A percentile compares a stretch with the other conserved stretches of the same genome.
phyloP scores from a whole-genome alignment of 2,888 invertebrate genomes.

The Anticlea derivata region DNA sequence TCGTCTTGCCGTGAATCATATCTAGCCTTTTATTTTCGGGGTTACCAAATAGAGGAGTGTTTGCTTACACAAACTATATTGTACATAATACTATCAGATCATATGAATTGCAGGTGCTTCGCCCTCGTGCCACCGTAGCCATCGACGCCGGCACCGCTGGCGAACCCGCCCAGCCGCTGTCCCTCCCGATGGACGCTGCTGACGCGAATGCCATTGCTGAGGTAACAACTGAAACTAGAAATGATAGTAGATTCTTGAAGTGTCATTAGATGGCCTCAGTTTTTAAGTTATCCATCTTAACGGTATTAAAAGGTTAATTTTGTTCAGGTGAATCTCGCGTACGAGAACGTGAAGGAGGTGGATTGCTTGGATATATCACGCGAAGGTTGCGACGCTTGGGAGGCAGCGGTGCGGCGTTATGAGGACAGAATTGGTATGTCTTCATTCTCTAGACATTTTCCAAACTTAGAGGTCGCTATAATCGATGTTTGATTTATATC shows the following conservation, averaged over 20 bases:
- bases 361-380: slow-evolving; percentile 98
- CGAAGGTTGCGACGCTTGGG: slow-evolving; percentile 99
- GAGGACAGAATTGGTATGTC: slow-evolving; percentile 95
- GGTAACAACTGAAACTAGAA: slow-evolving; percentile 71
- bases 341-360: slow-evolving; percentile 99
- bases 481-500: no score
- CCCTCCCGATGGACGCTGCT: slow-evolving; percentile 93
- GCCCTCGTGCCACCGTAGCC: slow-evolving; percentile 69
- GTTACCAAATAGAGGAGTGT: no score
- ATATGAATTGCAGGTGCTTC: slow-evolving; percentile 59
- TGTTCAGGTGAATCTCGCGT: slow-evolving; percentile 91
- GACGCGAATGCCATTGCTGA: slow-evolving; percentile 98
- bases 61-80: no score
- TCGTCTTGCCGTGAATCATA: no score
- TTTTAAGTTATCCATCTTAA: no score
- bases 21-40: no score
- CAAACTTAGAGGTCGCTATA: no score
- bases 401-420: slow-evolving; percentile 97
- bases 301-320: slow-evolving; percentile 2
- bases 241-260: no score
- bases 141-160: slow-evolving; percentile 74
- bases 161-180: slow-evolving; percentile 85
- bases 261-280: no score
- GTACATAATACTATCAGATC: no score
- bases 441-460: no score